Base-by-base conservation (phyloP, 1,140 invertebrate species). In the Drosophila subpulchrella region DNA sequence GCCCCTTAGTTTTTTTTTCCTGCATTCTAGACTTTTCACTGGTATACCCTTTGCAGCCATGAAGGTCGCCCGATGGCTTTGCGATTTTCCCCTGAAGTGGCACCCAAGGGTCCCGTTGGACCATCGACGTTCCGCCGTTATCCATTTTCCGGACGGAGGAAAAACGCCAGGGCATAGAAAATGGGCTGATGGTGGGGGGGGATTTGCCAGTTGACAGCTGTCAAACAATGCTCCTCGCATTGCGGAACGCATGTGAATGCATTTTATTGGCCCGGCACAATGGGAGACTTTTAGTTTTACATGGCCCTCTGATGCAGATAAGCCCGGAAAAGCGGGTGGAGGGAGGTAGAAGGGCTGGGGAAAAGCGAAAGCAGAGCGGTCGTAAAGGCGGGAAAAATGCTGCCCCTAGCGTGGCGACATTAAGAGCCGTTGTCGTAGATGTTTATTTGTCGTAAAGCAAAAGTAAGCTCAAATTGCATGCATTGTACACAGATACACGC, bases 221-320 rank as follows among this genome's bases (percentile, higher is more conserved):
- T 39, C 78, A 71, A 82, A 88, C 75, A 88, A 86, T 78, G 57
- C 53, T 27, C 5, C 42, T 27, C 6, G 48, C 63, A 46, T 27
- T 56, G 48, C 48, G 50, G 60, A 75, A 60, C 50, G 77, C 77
- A 66, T 81, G 27, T 80, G 62, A 81, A 86, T 77, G 81, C 74
- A 84, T 61, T 76, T 86, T 67, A 82, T 78, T 83, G 75, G 47
- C 44, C 30, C 48, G 27, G n/a, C 48, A 51, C 48, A 51, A 51
- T 51, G 48, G 30, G 48, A 51, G 48, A 51, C 27, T 39, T 66
- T 60, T 65, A 77, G 63, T 78, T 66, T 76, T 42, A 39, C 13
- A 27, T 13, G 44, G 44, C 32, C 38, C 10, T 11, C 59, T 53
- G 44, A 63, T 63, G 66, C 41, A 68, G 66, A 75, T 76, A 78